phyloP scores from a whole-genome alignment of 1,140 invertebrate species.

The Psilanteris sp. region DNA sequence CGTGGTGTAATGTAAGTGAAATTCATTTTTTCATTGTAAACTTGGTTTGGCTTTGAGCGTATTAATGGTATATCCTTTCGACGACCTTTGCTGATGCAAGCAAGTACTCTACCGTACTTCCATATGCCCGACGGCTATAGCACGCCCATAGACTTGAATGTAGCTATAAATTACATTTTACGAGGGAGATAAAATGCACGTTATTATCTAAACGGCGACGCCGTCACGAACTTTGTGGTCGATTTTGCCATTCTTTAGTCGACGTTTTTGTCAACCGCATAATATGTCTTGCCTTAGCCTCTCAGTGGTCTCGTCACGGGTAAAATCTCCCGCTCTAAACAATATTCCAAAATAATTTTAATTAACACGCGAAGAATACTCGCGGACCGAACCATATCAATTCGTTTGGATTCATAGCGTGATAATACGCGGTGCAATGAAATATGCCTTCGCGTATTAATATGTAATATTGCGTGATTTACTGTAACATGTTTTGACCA shows the following conservation, averaged over 20 bases:
- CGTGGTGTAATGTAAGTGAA: not conserved
- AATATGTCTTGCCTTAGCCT: constrained; percentile 48
- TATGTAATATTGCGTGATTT: too few species aligned
- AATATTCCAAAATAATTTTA: constrained; percentile 6
- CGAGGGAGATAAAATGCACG: constrained; percentile 80
- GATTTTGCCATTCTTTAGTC: constrained; percentile 57
- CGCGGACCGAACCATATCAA: not conserved
- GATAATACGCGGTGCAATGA: too few species aligned
- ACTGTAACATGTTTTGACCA: too few species aligned
- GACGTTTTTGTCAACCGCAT: constrained; percentile 47
- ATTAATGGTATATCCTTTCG: constrained; percentile 48
- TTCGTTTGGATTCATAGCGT: too few species aligned
- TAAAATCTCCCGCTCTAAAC: constrained; percentile 9
- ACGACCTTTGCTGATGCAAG: constrained; percentile 63
- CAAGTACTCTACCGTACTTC: constrained; percentile 53
- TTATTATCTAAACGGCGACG: constrained; percentile 80
- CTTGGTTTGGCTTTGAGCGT: constrained; percentile 7
- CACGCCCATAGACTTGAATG: constrained; percentile 70
- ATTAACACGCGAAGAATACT: not conserved
- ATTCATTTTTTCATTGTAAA: constrained; percentile 15
- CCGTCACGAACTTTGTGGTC: constrained; percentile 76
- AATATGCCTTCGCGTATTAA: too few species aligned
- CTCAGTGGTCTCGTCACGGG: constrained; percentile 18
- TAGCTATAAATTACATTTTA: constrained; percentile 80
- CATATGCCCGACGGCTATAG: constrained; percentile 61